phyloP scores from a whole-genome alignment of 2,888 invertebrate species.

The Xanthia icteritia region DNA sequence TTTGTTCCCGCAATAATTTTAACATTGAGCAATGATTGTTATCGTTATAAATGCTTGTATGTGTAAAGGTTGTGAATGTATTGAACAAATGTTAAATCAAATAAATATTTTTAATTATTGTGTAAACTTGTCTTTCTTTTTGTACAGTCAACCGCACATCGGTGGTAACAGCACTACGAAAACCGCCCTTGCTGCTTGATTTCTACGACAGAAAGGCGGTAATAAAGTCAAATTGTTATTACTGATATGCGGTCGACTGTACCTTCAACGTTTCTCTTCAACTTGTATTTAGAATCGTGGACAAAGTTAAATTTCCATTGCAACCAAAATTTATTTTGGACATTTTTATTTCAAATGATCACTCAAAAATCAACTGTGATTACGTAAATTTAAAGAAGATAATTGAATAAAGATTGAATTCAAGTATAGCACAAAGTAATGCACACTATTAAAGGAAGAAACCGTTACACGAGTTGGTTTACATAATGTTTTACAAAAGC shows the following conservation, averaged over 20 bases:
- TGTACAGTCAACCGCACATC: no score
- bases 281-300: no score
- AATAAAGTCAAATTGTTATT: no score
- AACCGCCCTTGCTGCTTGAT: no score
- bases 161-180: no score
- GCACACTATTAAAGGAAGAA: background rate
- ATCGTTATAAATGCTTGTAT: conserved; percentile 54
- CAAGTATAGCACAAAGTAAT: background rate
- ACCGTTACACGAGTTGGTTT: conserved; percentile 9
- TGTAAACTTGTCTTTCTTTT: background rate
- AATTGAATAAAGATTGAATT: background rate
- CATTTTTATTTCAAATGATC: no score
- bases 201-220: no score
- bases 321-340: background rate
- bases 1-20: background rate
- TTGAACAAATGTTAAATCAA: conserved; percentile 58
- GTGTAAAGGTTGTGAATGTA: conserved; percentile 73
- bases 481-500: conserved; percentile 37
- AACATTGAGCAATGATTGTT: conserved; percentile 28
- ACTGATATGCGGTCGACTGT: no score
- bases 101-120: conserved; percentile 59
- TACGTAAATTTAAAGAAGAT: background rate
- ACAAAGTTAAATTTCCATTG: background rate
- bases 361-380: background rate
- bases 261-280: background rate